Evolutionary conservation across 1,140 invertebrate species (phyloP).

Genomic region (Drosophila arawakana): DNA sequence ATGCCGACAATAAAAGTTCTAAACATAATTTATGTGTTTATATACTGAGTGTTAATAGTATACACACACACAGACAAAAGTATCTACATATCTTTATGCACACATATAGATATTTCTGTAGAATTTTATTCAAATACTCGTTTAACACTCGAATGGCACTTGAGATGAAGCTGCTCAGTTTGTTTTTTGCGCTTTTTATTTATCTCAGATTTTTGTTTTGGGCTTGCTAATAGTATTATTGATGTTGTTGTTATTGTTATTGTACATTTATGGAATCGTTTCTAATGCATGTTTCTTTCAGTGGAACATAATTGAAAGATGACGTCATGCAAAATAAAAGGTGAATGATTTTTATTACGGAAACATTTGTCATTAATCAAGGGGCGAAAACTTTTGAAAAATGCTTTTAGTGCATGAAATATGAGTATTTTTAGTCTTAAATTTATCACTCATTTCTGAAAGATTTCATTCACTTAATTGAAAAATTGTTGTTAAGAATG

Average conservation of each 20-base stretch:
- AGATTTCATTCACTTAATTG: background rate
- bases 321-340: slow-evolving; percentile 60
- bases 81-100: slow-evolving; percentile 8
- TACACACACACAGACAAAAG: background rate
- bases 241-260: slow-evolving; percentile 22
- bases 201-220: slow-evolving; percentile 27
- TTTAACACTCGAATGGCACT: slow-evolving; percentile 33
- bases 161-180: slow-evolving; percentile 24
- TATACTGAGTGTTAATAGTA: slow-evolving; percentile 3
- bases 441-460: background rate
- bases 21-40: slow-evolving; percentile 15
- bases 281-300: slow-evolving; percentile 36
- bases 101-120: slow-evolving; percentile 2
- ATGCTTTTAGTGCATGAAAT: background rate
- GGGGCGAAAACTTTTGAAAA: background rate
- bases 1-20: slow-evolving; percentile 24
- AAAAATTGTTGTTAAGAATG: background rate
- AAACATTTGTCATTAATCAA: slow-evolving; percentile 29
- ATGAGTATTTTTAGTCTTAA: background rate
- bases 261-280: slow-evolving; percentile 39
- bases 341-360: slow-evolving; percentile 16
- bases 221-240: slow-evolving; percentile 22
- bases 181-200: slow-evolving; percentile 17
- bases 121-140: slow-evolving; percentile 25
- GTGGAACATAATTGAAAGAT: slow-evolving; percentile 61